These are phyloP conservation scores for Bradypodion pumilum DNA, from an alignment of 2,797 vertebrate genomes.

Conservation along the genomic window DNA sequence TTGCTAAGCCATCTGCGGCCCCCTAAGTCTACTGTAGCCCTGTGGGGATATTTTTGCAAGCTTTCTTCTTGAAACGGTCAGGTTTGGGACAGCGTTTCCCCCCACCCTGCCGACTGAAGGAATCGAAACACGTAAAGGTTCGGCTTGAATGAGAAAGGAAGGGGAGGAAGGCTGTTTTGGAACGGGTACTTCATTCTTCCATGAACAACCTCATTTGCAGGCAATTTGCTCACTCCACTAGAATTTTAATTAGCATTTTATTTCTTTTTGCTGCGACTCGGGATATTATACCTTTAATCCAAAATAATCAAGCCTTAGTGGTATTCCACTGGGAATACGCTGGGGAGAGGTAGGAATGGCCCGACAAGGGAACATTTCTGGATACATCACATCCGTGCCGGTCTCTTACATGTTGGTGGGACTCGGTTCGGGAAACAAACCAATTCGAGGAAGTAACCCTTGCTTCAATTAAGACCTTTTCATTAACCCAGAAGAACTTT, in stretches of 20 bases:
- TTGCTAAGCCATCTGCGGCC: too few relatives aligned
- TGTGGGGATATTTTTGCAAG: neutral
- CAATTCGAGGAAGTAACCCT: neutral
- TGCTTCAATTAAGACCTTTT: conserved; percentile 10
- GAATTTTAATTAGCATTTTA: conserved; percentile 36
- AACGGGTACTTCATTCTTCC: neutral
- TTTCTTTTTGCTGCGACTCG: neutral
- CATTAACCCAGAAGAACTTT: neutral
- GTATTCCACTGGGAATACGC: conserved; percentile 3
- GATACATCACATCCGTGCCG: neutral
- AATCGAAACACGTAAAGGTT: neutral
- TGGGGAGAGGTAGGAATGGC: neutral
- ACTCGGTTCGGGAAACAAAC: neutral
- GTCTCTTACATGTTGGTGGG: neutral
- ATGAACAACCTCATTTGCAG: conserved; percentile 25
- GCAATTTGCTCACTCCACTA: conserved; percentile 39
- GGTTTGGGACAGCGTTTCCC: neutral
- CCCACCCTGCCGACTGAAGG: neutral
- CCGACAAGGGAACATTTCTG: neutral
- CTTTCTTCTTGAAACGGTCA: neutral
- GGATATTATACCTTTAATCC: conserved; percentile 37
- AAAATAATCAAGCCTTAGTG: conserved; percentile 4
- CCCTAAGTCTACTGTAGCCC: too few relatives aligned
- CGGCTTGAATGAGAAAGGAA: neutral
- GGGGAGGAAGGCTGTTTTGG: neutral